Conservation (phyloP, 2,113 vertebrate species). For the Podarcis raffonei region DNA sequence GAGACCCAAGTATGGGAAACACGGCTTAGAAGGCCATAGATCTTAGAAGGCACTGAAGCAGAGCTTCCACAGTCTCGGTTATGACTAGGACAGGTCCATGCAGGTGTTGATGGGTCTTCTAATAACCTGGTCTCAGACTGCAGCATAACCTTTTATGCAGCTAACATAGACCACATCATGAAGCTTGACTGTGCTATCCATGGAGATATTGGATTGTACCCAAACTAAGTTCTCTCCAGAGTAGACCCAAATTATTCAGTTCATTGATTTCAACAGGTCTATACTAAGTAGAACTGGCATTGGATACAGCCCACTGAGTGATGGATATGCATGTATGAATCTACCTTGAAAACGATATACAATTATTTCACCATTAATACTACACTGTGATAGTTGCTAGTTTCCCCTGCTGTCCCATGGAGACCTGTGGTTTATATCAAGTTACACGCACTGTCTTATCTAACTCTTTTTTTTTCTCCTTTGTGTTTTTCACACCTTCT, state of each 20-base stretch:
- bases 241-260: no score
- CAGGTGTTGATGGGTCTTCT: no score
- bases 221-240: no score
- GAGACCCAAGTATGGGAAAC: no score
- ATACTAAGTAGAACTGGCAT: no score
- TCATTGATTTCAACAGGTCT: no score
- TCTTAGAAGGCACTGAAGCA: no score
- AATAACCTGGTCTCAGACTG: no score
- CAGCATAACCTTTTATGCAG: not conserved
- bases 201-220: not conserved
- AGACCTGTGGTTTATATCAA: constrained; percentile 41
- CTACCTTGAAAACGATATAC: not conserved
- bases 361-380: not conserved
- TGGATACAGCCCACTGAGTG: not conserved
- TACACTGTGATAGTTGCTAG: not conserved
- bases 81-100: no score
- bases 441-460: constrained; percentile 9
- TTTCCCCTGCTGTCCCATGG: no score
- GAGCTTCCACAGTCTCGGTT: no score
- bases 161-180: not conserved
- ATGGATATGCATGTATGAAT: not conserved
- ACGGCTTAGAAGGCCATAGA: no score
- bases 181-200: not conserved
- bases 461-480: constrained; percentile 47
- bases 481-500: constrained; percentile 72